Percentiles rank a stretch among this genome's conserved stretches.
Conservation (phyloP, 2,888 invertebrate genomes). For the Troides oblongomaculatus region DNA sequence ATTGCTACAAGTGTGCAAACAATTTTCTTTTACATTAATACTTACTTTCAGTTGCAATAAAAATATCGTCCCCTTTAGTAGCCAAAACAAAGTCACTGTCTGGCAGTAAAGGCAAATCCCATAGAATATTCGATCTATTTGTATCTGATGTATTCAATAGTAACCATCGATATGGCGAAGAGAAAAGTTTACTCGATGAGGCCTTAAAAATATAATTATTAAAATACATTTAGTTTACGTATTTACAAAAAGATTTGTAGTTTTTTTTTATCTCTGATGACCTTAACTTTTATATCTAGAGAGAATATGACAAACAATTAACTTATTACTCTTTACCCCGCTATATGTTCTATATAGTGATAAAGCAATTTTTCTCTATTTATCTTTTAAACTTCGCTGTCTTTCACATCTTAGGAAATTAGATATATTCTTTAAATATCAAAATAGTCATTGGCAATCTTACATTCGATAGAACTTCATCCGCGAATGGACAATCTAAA, state of each 20-base stretch:
- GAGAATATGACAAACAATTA: too few species aligned
- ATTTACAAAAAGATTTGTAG: too few species aligned
- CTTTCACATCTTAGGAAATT: too few species aligned
- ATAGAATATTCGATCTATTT: slow-evolving; percentile 32
- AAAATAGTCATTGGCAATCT: slow-evolving; percentile 24
- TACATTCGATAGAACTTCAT: slow-evolving; percentile 47
- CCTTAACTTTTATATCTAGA: too few species aligned
- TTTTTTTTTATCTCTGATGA: too few species aligned
- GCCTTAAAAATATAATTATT: slow-evolving; percentile 39
- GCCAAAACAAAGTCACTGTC: slow-evolving; percentile 62
- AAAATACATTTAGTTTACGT: too few species aligned
- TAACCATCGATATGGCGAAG: slow-evolving; percentile 61
- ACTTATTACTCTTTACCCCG: too few species aligned
- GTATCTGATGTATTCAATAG: slow-evolving; percentile 38
- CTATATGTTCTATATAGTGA: too few species aligned
- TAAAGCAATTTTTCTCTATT: too few species aligned
- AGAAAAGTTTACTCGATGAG: slow-evolving; percentile 40
- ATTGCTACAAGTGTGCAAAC: too few species aligned
- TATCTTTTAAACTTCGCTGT: too few species aligned
- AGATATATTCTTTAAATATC: too few species aligned
- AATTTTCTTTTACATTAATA: not conserved
- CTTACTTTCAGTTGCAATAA: slow-evolving; percentile 55
- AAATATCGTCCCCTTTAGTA: slow-evolving; percentile 33
- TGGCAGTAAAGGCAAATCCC: slow-evolving; percentile 42
- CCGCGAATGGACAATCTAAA: slow-evolving; percentile 47